phyloP scores from a whole-genome alignment of 2,113 vertebrate genomes.

The Ciconia maguari region DNA sequence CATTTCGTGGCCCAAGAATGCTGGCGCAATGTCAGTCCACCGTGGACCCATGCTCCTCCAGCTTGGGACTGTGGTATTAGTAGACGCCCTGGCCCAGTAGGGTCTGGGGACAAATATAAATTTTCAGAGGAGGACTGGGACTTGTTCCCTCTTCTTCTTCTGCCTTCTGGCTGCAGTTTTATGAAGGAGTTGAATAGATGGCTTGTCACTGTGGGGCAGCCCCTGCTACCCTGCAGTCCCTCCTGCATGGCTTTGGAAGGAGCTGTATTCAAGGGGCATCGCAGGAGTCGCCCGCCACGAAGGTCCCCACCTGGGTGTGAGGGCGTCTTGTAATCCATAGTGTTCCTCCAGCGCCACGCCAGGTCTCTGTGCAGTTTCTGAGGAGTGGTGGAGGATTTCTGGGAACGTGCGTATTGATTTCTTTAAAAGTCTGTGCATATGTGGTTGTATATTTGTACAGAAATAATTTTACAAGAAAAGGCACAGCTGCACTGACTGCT shows the following conservation, averaged over 20 bases:
- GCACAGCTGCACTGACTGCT: neutral
- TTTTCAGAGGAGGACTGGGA: neutral
- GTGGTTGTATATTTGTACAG: neutral
- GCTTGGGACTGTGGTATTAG: neutral
- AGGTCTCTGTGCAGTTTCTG: neutral
- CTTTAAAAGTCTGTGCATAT: neutral
- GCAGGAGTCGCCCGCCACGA: no score
- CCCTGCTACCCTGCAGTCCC: neutral
- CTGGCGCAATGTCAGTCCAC: neutral
- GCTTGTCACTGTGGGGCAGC: neutral
- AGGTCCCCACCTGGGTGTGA: neutral
- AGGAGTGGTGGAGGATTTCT: neutral
- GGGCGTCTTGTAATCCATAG: neutral
- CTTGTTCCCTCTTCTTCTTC: neutral
- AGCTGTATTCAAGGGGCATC: neutral
- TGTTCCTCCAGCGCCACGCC: neutral
- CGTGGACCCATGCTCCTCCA: neutral
- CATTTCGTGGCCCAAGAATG: neutral
- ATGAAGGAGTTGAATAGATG: neutral
- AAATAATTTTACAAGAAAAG: neutral
- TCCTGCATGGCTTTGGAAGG: neutral
- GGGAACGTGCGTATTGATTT: accelerated
- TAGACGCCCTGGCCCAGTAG: neutral
- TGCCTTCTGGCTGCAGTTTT: neutral
- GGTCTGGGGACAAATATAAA: neutral